Percentiles rank a stretch among this genome's conserved stretches.
phyloP scores from a whole-genome alignment of 2,888 invertebrate species.

The Cephus spinipes region DNA sequence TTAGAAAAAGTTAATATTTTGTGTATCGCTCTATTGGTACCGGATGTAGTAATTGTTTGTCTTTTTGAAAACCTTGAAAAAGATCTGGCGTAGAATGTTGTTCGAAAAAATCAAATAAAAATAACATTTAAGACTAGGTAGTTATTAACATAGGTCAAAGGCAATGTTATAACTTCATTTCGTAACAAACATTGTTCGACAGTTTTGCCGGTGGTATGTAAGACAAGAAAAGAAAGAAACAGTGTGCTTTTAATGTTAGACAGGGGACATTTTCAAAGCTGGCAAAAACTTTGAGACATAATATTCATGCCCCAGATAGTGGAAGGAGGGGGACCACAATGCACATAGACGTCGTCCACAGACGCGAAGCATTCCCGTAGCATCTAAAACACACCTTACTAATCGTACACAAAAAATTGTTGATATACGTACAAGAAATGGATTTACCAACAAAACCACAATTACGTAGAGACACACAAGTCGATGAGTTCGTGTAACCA shows the following conservation, averaged over 20 bases:
- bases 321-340: slow-evolving; percentile 62
- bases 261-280: slow-evolving; percentile 40
- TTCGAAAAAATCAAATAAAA: too few relatives aligned
- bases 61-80: too few relatives aligned
- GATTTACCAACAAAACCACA: slow-evolving; percentile 42
- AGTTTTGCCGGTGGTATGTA: not conserved
- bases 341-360: slow-evolving; percentile 64
- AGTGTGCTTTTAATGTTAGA: not conserved
- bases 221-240: not conserved
- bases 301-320: slow-evolving; percentile 59
- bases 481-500: not conserved
- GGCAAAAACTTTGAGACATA: slow-evolving; percentile 58
- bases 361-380: slow-evolving; percentile 64
- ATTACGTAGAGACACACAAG: slow-evolving; percentile 19
- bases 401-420: slow-evolving; percentile 58
- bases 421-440: slow-evolving; percentile 48
- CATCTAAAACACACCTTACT: slow-evolving; percentile 64
- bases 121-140: too few relatives aligned
- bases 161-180: too few relatives aligned
- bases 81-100: too few relatives aligned
- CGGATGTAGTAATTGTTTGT: too few relatives aligned
- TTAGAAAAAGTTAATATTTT: too few relatives aligned
- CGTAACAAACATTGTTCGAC: too few relatives aligned
- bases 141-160: too few relatives aligned
- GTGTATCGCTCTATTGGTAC: too few relatives aligned